Conservation (phyloP, 2,888 invertebrate genomes). For the Eristalis tenax region DNA sequence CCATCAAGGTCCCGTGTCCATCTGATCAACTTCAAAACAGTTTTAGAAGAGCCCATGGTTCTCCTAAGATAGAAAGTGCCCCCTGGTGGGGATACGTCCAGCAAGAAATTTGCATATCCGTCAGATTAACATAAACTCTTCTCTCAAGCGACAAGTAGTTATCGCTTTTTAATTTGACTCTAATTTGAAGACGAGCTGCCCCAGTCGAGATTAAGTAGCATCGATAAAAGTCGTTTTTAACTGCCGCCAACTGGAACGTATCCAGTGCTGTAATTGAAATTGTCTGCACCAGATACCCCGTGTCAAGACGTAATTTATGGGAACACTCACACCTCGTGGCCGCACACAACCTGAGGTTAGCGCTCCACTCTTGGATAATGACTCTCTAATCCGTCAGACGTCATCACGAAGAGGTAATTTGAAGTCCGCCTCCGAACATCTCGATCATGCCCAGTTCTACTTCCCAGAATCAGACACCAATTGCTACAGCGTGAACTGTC, state of each 20-base stretch:
- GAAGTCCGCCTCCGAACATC: conserved; percentile 35
- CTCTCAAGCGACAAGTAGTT: background rate
- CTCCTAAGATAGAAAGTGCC: background rate
- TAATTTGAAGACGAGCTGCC: background rate
- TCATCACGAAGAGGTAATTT: conserved; percentile 48
- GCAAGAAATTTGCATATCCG: background rate
- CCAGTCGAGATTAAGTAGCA: background rate
- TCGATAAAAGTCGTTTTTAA: background rate
- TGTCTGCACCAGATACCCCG: background rate
- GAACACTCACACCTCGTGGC: background rate
- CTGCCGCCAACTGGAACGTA: background rate
- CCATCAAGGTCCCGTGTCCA: background rate
- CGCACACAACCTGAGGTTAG: conserved; percentile 9
- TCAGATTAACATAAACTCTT: background rate
- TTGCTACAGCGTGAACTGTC: conserved; percentile 61
- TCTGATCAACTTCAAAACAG: background rate
- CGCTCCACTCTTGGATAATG: conserved; percentile 46
- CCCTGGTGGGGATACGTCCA: background rate
- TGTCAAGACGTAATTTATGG: background rate
- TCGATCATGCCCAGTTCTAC: conserved; percentile 28
- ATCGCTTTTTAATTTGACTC: background rate
- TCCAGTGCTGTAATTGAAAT: background rate
- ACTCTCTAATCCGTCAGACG: conserved; percentile 48
- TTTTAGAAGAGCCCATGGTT: background rate
- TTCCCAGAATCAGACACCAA: conserved; percentile 42